A percentile compares a stretch with the other conserved stretches of the same genome.
Evolutionary conservation across 2,113 vertebrate genomes (phyloP).

Genomic region (Panthera uncia): DNA sequence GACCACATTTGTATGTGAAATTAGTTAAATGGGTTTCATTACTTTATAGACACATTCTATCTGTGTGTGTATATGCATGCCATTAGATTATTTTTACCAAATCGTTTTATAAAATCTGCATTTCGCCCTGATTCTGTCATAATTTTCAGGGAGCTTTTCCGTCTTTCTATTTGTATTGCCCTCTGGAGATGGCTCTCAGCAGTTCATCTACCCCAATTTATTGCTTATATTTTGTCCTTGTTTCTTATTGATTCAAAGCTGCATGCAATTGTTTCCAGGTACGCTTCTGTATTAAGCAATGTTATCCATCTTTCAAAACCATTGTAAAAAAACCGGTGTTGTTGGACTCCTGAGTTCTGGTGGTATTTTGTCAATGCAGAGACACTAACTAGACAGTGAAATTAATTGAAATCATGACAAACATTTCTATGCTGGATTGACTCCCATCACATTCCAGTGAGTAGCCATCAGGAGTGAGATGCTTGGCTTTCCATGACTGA

Average conservation of each 20-base stretch:
- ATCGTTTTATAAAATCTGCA: not conserved
- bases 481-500: not conserved
- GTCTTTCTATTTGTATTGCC: not conserved
- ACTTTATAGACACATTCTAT: not conserved
- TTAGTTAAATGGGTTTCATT: not conserved
- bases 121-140: not conserved
- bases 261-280: not conserved
- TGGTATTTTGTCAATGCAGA: not conserved
- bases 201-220: not conserved
- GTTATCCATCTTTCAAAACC: not conserved
- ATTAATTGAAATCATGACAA: not conserved
- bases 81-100: not conserved
- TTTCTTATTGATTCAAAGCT: slow-evolving; percentile 39
- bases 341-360: not conserved
- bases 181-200: not conserved
- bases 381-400: not conserved
- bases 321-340: not conserved
- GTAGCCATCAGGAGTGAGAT: not conserved
- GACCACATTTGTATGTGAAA: not conserved
- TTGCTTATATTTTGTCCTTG: not conserved
- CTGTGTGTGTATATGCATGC: not conserved
- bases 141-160: not conserved
- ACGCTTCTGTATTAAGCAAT: not conserved
- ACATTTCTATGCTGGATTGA: not conserved
- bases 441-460: not conserved